Percentiles rank a stretch among this genome's conserved stretches.
Evolutionary conservation across 2,797 vertebrate species (phyloP).

Genomic region (Todus mexicanus): DNA sequence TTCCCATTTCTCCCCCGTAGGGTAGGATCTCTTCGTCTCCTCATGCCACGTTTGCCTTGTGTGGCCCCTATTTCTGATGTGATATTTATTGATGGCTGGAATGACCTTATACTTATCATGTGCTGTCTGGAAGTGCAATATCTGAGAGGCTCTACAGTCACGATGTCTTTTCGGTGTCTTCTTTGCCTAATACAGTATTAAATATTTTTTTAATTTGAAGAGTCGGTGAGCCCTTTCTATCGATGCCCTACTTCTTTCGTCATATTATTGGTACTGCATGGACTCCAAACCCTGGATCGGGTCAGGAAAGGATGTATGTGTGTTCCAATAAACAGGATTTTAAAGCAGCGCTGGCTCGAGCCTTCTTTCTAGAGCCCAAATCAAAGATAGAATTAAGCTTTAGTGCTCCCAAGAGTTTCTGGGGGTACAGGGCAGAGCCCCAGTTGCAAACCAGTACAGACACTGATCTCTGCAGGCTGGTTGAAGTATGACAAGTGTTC

Average conservation of each 20-base stretch:
- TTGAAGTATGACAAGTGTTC: no score
- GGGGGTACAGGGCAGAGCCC: background rate
- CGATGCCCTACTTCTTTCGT: constrained; percentile 47
- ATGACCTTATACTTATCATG: constrained; percentile 69
- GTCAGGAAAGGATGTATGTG: constrained; percentile 68
- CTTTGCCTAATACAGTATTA: constrained; percentile 62
- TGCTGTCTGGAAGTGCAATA: constrained; percentile 74
- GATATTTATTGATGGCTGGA: constrained; percentile 73
- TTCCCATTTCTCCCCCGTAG: constrained; percentile 59
- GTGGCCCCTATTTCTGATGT: constrained; percentile 71
- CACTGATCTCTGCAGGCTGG: no score
- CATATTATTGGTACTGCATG: constrained; percentile 69
- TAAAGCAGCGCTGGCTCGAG: constrained; percentile 54
- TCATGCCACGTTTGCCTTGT: constrained; percentile 73
- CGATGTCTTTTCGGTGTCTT: constrained; percentile 54
- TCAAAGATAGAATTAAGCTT: background rate
- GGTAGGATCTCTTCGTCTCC: constrained; percentile 67
- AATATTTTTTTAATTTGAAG: constrained; percentile 70
- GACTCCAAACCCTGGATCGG: constrained; percentile 63
- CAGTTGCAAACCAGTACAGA: background rate
- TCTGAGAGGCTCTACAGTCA: constrained; percentile 68
- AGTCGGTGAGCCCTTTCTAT: constrained; percentile 69
- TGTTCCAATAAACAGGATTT: constrained; percentile 78
- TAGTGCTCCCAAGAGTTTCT: background rate
- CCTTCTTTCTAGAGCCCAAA: constrained; percentile 36